These are phyloP conservation scores for Microhierax caerulescens DNA, from an alignment of 2,797 vertebrate genomes.

Conservation along the genomic window DNA sequence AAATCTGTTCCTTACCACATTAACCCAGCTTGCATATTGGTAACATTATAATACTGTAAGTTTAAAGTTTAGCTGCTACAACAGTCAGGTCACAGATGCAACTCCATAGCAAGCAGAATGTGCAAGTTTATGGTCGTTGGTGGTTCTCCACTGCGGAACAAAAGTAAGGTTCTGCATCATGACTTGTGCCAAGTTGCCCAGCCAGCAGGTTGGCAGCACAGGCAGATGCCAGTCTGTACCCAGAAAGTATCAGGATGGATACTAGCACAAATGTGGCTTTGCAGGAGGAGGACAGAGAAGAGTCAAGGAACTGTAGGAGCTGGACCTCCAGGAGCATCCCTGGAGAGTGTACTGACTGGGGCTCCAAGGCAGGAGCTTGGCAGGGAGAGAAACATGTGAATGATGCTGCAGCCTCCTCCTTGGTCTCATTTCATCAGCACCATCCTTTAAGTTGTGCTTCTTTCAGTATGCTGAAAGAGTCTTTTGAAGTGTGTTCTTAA, in stretches of 20 bases:
- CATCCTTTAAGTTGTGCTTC: background rate
- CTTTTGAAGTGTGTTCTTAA: background rate
- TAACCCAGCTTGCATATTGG: background rate
- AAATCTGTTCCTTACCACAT: background rate
- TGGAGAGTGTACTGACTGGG: background rate
- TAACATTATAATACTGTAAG: background rate
- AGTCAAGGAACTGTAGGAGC: background rate
- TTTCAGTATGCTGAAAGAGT: background rate
- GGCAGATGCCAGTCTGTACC: background rate
- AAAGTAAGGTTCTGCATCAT: background rate
- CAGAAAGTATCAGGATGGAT: background rate
- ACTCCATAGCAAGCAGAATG: background rate
- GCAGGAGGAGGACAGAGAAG: background rate
- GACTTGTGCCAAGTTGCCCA: background rate
- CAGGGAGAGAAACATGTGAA: background rate
- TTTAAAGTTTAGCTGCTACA: background rate
- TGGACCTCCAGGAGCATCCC: background rate
- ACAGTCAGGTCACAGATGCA: background rate
- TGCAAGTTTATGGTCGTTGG: background rate
- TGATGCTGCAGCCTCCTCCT: background rate
- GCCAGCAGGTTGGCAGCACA: background rate
- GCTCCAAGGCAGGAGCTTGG: background rate
- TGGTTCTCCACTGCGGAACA: background rate
- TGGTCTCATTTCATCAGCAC: background rate
- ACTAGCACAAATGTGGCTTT: background rate